Base-by-base conservation (phyloP, 2,797 vertebrate genomes). In the Lepidocolaptes lacrymiger region DNA sequence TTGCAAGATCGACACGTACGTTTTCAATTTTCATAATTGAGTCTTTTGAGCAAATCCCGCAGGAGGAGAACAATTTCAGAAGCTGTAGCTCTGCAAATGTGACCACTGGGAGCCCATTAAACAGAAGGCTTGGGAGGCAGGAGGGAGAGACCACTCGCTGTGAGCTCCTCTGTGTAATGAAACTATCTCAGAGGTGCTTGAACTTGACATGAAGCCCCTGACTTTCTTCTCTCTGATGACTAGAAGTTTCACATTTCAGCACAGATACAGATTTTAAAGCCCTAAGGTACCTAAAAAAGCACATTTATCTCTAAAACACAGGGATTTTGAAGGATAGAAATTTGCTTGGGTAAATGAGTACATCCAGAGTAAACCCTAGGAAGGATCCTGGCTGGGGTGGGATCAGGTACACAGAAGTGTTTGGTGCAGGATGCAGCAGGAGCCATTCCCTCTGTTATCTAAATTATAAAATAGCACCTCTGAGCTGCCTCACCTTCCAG, bases 1-100 rank as follows among this genome's bases (percentile, higher is more conserved):
- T 64, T 55, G 36, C 7, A 14, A 24, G 37, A 30, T 36, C 37
- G 52, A 59, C 44, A 30, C 0, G 0, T 55, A 27, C n/a, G 0
- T 24, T 56, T 92, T 69, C 71, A 30, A 0, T 67, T 82, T 71
- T 83, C 68, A 18, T 75, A 64, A 63, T 10, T 20, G 56, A 85
- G 26, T 19, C 56, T 88, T 89, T 49, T 44, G 74, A 91, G 67
- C 51, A 79, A 92, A 95, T 67, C 62, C 48, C 2, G 0, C 24
- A 51, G 72, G 85, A 77, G 51, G 36, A 64, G 41, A 77, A 76
- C 22, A 17, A 80, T 74, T 61, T 89, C 24, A 44, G 82, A 51
- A 78, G 27, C 79, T 75, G 56, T 30, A 49, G 43, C 56, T 85
- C 30, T 67, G 74, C 23, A 80, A 36, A 56, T 85, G 56, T 64